phyloP scores from a whole-genome alignment of 2,888 invertebrate genomes.

The Notodonta dromedarius region DNA sequence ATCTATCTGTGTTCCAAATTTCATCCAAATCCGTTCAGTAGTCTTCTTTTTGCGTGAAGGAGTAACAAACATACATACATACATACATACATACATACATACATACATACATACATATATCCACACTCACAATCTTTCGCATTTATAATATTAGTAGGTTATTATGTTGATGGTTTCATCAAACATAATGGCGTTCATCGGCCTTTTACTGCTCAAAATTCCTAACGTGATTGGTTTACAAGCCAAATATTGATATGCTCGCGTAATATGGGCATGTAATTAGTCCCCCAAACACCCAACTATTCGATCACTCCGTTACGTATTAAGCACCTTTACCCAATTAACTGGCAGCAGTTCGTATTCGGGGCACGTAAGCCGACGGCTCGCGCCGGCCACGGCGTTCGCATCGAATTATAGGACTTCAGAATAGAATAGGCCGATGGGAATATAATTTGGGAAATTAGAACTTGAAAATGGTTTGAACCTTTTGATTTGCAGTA shows the following conservation, averaged over 20 bases:
- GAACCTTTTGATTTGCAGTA: neutral
- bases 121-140: too few species aligned
- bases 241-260: neutral
- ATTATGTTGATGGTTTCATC: too few species aligned
- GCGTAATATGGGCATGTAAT: neutral
- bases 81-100: too few species aligned
- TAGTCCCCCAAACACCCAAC: neutral
- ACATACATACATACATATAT: too few species aligned
- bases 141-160: too few species aligned
- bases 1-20: too few species aligned
- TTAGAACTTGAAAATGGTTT: neutral
- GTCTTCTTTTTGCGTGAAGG: too few species aligned
- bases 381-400: conserved; percentile 41
- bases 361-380: conserved; percentile 60
- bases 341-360: conserved; percentile 49
- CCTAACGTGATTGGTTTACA: neutral
- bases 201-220: too few species aligned
- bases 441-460: conserved; percentile 4
- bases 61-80: too few species aligned
- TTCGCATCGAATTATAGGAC: conserved; percentile 55
- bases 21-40: too few species aligned
- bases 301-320: conserved; percentile 4
- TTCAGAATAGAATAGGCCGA: conserved; percentile 24
- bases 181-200: too few species aligned
- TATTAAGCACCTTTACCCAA: conserved; percentile 43